A percentile compares a stretch with the other conserved stretches of the same genome.
Evolutionary conservation across 2,113 vertebrate species (phyloP).

Genomic region (Garra rufa): DNA sequence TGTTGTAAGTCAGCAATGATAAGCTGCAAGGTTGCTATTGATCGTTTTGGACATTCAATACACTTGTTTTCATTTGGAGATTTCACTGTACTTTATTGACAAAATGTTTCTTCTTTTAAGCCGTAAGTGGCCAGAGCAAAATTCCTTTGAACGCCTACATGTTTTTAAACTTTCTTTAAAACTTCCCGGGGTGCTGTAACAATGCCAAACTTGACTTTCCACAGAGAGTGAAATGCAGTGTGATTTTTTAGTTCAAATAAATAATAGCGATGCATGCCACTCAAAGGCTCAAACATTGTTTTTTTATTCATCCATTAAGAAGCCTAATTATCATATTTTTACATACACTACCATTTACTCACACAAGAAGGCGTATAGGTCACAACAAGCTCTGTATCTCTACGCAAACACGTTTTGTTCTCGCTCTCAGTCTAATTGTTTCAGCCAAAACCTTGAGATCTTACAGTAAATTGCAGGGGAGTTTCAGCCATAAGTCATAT

Average conservation of each 20-base stretch:
- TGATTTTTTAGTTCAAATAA: neutral
- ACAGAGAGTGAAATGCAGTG: neutral
- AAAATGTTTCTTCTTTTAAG: constrained; percentile 46
- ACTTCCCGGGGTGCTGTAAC: constrained; percentile 44
- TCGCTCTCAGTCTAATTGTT: constrained; percentile 41
- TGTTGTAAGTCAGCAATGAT: constrained; percentile 54
- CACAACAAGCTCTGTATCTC: neutral
- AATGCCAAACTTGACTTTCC: constrained; percentile 50
- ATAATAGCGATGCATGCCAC: neutral
- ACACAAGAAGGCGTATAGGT: constrained; percentile 1
- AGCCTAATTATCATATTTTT: neutral
- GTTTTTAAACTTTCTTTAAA: constrained; percentile 33
- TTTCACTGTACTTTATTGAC: constrained; percentile 48
- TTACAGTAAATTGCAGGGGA: constrained; percentile 50
- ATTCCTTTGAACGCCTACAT: neutral
- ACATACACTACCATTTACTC: constrained; percentile 5
- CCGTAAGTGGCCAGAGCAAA: constrained; percentile 19
- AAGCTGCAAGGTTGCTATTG: constrained; percentile 53
- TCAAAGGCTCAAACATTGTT: neutral
- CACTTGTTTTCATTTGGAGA: constrained; percentile 50
- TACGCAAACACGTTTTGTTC: neutral
- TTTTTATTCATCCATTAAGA: neutral
- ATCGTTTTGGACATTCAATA: constrained; percentile 53
- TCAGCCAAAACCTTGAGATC: constrained; percentile 33
- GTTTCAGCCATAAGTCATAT: constrained; percentile 92